A percentile compares a stretch with the other conserved stretches of the same genome.
Conservation (phyloP, 30 jellyfish, hydroid and myxozoan species). For the Hydra vulgaris region DNA sequence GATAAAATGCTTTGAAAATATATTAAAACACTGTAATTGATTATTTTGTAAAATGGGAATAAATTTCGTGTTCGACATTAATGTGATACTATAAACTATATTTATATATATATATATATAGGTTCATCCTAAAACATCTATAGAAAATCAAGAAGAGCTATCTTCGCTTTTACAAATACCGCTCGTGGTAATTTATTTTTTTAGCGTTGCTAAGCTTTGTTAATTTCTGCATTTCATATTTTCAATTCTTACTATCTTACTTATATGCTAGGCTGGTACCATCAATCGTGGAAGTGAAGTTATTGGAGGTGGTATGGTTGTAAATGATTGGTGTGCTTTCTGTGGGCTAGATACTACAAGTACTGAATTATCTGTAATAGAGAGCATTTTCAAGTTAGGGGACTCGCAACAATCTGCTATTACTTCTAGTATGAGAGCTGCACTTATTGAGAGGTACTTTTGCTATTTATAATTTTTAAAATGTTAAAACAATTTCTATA, state of each 20-base stretch:
- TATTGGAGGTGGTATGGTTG: conserved; percentile 97
- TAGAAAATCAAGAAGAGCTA: conserved; percentile 91
- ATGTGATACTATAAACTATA: no score
- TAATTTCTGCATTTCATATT: neutral
- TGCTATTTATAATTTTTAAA: no score
- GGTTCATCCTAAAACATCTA: conserved; percentile 98
- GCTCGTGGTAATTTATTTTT: conserved; percentile 51
- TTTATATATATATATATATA: no score
- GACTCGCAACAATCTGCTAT: conserved; percentile 94
- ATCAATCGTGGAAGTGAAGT: conserved; percentile 98
- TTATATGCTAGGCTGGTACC: conserved; percentile 80
- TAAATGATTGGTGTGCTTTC: conserved; percentile 97
- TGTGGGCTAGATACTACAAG: conserved; percentile 98
- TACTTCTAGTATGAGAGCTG: conserved; percentile 91
- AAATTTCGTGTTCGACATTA: no score
- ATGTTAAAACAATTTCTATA: no score
- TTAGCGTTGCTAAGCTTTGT: neutral
- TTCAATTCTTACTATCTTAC: neutral
- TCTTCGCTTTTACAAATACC: conserved; percentile 95
- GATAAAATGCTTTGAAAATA: no score
- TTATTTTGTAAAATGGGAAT: no score
- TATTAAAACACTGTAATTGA: no score
- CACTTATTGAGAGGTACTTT: conserved; percentile 80
- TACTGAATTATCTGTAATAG: conserved; percentile 92
- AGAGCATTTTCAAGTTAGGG: conserved; percentile 88